Conservation (phyloP, 2,797 vertebrate species). For the Muscicapa striata region DNA sequence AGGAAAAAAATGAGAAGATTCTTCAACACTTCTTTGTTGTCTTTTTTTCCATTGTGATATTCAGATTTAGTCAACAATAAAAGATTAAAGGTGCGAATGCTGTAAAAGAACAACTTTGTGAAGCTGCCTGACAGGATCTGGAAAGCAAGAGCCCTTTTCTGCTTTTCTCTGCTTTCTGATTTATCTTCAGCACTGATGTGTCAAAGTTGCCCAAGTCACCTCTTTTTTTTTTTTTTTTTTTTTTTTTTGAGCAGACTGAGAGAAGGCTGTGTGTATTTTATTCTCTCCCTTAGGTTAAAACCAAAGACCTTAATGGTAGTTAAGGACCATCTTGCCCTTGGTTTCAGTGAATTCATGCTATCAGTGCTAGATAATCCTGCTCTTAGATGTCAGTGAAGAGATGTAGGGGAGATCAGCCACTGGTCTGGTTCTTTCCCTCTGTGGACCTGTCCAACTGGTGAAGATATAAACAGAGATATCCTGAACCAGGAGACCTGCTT, state of each 20-base stretch:
- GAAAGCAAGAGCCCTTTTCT: not conserved
- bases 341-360: not conserved
- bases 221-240: not conserved
- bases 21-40: not conserved
- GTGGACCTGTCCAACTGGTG: rapidly evolving
- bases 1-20: not conserved
- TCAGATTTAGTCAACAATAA: slow-evolving; percentile 14
- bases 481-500: not conserved
- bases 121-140: not conserved
- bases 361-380: not conserved
- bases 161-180: not conserved
- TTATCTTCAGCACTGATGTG: not conserved
- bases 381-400: not conserved
- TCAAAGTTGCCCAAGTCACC: not conserved
- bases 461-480: not conserved
- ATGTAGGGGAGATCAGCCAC: not conserved
- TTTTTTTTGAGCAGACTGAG: not conserved
- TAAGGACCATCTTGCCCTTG: not conserved
- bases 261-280: not conserved
- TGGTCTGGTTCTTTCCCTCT: not conserved
- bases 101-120: slow-evolving; percentile 28
- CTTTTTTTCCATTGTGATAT: not conserved
- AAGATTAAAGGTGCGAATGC: not conserved
- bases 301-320: not conserved
- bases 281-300: not conserved